Base-by-base conservation (phyloP, 2,888 invertebrate genomes). In the Eupithecia tripunctaria region DNA sequence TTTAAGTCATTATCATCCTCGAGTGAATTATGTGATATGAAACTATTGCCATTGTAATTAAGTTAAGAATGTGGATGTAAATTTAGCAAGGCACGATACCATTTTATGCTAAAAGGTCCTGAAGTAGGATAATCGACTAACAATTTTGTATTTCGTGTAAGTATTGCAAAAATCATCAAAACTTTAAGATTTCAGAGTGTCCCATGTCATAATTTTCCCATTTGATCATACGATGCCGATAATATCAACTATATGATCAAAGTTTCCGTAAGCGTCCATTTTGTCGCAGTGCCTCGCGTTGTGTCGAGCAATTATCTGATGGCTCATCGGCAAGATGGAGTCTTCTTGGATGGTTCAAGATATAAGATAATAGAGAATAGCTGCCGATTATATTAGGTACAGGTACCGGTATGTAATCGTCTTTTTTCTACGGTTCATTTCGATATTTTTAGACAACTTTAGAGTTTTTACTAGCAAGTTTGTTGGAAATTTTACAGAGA, bases 261-360 rank as follows among this genome's bases (percentile, higher is more conserved):
- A 29, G 29, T 29, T 60, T 60, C 29, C 25, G 29, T 2, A 10
- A 29, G 18, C 18, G 15, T 64, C 56, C 67, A 56, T 68, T 70
- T 68, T 65, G 65, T 71, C 64, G 70, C 68, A 38, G 41, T 60
- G 64, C 59, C 43, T 66, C 47, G 60, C 38, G 65, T 56, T 27
- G 62, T 68, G 71, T 27, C 27, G 47, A 29, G 43, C 72, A 72
- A 76, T 73, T 76, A 76, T 73, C 71, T 69, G 70, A 73, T 76
- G 67, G 47, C 69, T 69, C 73, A 71, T 73, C 73, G 62, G 47
- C 41, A 70, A 67, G 65, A 67, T 65, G 70, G 36, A 41, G 47
- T 36, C 36, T 68, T 60, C 51, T 60, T 63, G 41, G 62, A 38
- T 71, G 68, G 74, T 74, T 41, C 41, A 62, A 74, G 71, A 51